Percentiles rank a stretch among this genome's conserved stretches.
phyloP scores from a whole-genome alignment of 2,797 vertebrate species.

The Etheostoma perlongum region DNA sequence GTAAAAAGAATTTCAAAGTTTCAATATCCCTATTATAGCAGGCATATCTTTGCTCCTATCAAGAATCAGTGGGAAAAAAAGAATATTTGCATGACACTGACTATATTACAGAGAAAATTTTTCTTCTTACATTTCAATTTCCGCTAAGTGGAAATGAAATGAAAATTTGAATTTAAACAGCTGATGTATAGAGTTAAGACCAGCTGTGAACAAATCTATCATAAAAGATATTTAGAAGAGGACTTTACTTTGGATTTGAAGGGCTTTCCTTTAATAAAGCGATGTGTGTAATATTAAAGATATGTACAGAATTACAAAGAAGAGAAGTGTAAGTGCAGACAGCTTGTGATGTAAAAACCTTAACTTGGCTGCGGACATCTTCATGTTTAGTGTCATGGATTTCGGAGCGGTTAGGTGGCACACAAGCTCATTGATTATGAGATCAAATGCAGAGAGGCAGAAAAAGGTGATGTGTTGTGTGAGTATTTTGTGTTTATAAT shows the following conservation, averaged over 20 bases:
- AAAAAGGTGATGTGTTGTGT: conserved; percentile 50
- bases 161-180: conserved; percentile 28
- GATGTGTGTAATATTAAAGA: conserved; percentile 31
- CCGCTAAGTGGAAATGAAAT: conserved; percentile 1
- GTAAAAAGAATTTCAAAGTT: conserved; percentile 2
- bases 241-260: conserved; percentile 45
- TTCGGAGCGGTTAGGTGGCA: conserved; percentile 58
- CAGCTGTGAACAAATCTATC: conserved; percentile 50
- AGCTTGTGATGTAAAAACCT: conserved; percentile 44
- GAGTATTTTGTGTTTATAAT: conserved; percentile 49
- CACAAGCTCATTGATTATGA: conserved; percentile 71
- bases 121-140: conserved; percentile 21
- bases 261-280: conserved; percentile 35
- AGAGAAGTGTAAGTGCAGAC: conserved; percentile 20
- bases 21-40: not conserved
- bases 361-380: conserved; percentile 33
- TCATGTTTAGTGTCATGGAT: conserved; percentile 54
- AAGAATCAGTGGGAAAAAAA: not conserved
- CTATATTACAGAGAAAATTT: not conserved
- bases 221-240: conserved; percentile 27
- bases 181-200: conserved; percentile 29
- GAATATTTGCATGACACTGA: not conserved
- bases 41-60: not conserved
- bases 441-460: conserved; percentile 62
- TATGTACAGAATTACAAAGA: conserved; percentile 25